Base-by-base conservation (phyloP, 2,888 invertebrate species). In the Agrilus cyanescens region DNA sequence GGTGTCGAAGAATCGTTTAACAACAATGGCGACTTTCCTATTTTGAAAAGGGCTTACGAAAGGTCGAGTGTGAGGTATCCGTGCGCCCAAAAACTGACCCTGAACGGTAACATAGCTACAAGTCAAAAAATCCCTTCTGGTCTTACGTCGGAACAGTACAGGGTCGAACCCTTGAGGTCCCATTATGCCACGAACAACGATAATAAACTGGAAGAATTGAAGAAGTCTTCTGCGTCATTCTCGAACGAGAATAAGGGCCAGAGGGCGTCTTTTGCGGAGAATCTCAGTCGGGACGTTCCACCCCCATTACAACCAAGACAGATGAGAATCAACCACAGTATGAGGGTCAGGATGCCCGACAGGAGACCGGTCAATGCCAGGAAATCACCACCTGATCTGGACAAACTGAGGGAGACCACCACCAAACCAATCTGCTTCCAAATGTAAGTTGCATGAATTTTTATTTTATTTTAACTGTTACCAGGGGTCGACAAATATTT, bases 51-150 rank as follows among this genome's bases (percentile, higher is more conserved):
- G 37, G 56, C 54, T 12, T 63, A 65, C 33, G 66, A 68, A 42
- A 61, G 69, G 47, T 68, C 70, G 3, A 71, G 67, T 51, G 56
- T 70, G 37, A 62, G 70, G 50, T 71, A 69, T 54, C 67, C 64
- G 2, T 48, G 66, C 0, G 63, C 65, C 3, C 71, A 72, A 46
- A 72, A 72, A 50, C 55, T 72, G 2, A 61, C 67, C 45, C 53
- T 71, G 5, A 73, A 71, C 46, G 69, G 71, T 6, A 66, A 63
- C 47, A 58, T 71, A 4, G 65, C 65, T 1, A 58, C 63, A 10
- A 68, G 69, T 52, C 64, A 68, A 49, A 66, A 66, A 48, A 60
- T 63, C 3, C 43, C 45, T 7, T 53, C 50, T 40, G 58, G 60
- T n/a, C 29, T 60, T 10, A 20, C 5, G 3, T 56, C 59, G 2